Percentiles rank a stretch among this genome's conserved stretches.
Evolutionary conservation across 2,888 invertebrate species (phyloP).

Genomic region (Drosophila emarginata): DNA sequence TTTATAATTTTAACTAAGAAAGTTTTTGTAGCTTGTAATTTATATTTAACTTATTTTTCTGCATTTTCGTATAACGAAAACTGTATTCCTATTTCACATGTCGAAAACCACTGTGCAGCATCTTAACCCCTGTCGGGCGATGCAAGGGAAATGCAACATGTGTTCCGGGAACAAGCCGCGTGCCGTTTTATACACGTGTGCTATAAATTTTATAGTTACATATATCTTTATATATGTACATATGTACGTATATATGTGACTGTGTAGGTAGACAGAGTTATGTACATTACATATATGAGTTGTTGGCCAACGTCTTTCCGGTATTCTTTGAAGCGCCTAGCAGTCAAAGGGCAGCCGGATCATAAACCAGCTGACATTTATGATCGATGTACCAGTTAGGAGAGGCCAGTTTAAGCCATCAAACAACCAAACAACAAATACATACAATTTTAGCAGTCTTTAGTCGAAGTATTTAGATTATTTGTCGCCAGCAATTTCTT

Average conservation of each 20-base stretch:
- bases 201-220: conserved; percentile 49
- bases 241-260: conserved; percentile 7
- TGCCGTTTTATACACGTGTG: conserved; percentile 54
- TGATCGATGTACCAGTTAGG: conserved; percentile 45
- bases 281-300: conserved; percentile 14
- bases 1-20: too few species aligned
- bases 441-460: not conserved
- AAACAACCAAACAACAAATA: not conserved
- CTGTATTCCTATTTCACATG: not conserved
- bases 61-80: too few species aligned
- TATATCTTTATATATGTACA: conserved; percentile 26
- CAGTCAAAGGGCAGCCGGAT: conserved; percentile 70
- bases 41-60: too few species aligned
- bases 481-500: conserved; percentile 64
- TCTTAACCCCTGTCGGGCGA: conserved; percentile 17
- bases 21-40: too few species aligned
- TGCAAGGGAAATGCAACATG: conserved; percentile 63
- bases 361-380: conserved; percentile 71
- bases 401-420: conserved; percentile 12
- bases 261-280: conserved; percentile 13
- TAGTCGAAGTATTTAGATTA: conserved; percentile 47
- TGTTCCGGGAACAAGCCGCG: conserved; percentile 69
- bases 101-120: not conserved
- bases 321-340: conserved; percentile 53
- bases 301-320: conserved; percentile 50